Base-by-base conservation (phyloP, 1,140 invertebrate species). In the Rhizoglyphus robini region DNA sequence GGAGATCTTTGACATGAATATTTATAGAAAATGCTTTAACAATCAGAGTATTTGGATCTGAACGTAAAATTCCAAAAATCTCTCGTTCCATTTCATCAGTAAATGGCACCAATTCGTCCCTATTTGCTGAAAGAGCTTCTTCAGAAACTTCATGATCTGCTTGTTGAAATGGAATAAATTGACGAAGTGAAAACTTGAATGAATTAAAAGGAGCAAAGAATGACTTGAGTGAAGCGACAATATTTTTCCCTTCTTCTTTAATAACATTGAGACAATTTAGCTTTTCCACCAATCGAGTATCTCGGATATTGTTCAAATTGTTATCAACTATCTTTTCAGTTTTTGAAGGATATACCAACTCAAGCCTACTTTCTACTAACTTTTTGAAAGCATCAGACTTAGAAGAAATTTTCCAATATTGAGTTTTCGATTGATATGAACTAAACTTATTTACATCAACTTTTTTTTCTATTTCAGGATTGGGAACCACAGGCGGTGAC, bases 1-100 rank as follows among this genome's bases (percentile, higher is more conserved):
- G 77, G 11, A 98, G 81, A 75, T 98, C 94, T 69, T 76, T 78
- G 18, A 81, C 68, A 0, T 78, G 83, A 13, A 86, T 81, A 65
- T 77, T 75, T 23, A 84, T 70, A 8, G 79, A 78, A 69, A 82
- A 84, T 15, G 72, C 79, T 61, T 81, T 78, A 0, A 77, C 76
- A 0, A 86, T 69, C 1, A 83, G 74, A 68, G 84, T 73, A 63
- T 76, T 71, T 4, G 77, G 74, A 25, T n/a, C n/a, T n/a, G 72
- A 69, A 18, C 72, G 65, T 32, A 82, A 72, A 3, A 81, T 80
- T 20, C 65, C 65, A 4, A 76, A 75, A 13, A 85, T 74, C 30
- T 76, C 69, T 27, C 73, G 65, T 34, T 81, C 61, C 73, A 77
- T 77, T 36, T 74, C 75, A n/a, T 68, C 59, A 20, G 74, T 77